A percentile compares a stretch with the other conserved stretches of the same genome.
Conservation (phyloP, 1,140 invertebrate genomes). For the Brachionus rotundiformis region DNA sequence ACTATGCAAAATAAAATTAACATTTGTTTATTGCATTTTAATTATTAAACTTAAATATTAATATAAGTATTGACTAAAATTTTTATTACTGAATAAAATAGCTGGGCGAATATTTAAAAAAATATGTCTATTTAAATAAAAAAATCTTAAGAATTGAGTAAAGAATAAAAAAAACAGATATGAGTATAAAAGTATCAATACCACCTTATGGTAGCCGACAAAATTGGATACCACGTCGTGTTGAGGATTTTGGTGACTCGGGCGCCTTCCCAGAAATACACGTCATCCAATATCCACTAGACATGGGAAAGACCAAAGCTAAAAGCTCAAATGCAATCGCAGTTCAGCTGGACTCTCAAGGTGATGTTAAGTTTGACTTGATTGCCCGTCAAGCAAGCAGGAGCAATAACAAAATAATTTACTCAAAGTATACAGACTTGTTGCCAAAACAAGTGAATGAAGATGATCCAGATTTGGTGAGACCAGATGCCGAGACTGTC, state of each 20-base stretch:
- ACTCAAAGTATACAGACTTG: slow-evolving; percentile 89
- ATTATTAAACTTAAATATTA: neutral
- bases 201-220: slow-evolving; percentile 92
- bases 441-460: slow-evolving; percentile 86
- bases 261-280: slow-evolving; percentile 97
- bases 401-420: slow-evolving; percentile 85
- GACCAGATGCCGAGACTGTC: slow-evolving; percentile 77
- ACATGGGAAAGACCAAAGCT: slow-evolving; percentile 70
- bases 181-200: slow-evolving; percentile 43
- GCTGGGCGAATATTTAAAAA: neutral
- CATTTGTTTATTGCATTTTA: no score
- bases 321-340: slow-evolving; percentile 80
- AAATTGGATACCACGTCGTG: slow-evolving; percentile 85
- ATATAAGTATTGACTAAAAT: neutral
- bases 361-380: slow-evolving; percentile 93
- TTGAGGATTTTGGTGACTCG: slow-evolving; percentile 85
- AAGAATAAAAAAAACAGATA: neutral
- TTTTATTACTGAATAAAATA: neutral
- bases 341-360: slow-evolving; percentile 81
- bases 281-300: slow-evolving; percentile 91
- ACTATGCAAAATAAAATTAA: no score
- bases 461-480: slow-evolving; percentile 80
- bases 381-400: slow-evolving; percentile 89
- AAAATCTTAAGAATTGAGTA: neutral
- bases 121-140: slow-evolving; percentile 6